These are phyloP conservation scores for Acanthopagrus latus DNA, from an alignment of 2,797 vertebrate genomes.

Conservation along the genomic window DNA sequence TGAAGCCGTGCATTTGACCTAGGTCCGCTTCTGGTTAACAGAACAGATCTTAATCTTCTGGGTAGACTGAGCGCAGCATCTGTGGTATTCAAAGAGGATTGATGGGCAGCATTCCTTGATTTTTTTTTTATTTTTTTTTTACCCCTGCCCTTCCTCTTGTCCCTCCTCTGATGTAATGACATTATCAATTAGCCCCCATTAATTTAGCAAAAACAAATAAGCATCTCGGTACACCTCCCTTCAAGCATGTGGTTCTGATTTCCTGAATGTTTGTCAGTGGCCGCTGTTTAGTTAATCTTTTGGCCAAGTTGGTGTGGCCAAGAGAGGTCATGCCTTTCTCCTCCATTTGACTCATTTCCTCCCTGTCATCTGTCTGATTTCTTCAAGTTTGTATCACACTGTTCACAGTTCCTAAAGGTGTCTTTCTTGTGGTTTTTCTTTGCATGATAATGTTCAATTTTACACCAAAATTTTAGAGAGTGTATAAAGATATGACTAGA, in stretches of 20 bases:
- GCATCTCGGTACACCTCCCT: slow-evolving; percentile 76
- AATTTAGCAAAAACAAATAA: slow-evolving; percentile 91
- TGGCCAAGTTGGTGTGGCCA: slow-evolving; percentile 80
- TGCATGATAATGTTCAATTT: not conserved
- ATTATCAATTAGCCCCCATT: slow-evolving; percentile 90
- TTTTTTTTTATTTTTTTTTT: slow-evolving; percentile 52
- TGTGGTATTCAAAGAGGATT: slow-evolving; percentile 81
- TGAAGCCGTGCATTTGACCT: slow-evolving; percentile 45
- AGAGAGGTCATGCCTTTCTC: slow-evolving; percentile 81
- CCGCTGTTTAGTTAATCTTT: slow-evolving; percentile 84
- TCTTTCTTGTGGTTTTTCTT: slow-evolving; percentile 27
- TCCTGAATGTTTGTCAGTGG: slow-evolving; percentile 85
- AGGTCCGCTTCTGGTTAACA: slow-evolving; percentile 84
- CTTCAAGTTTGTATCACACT: slow-evolving; percentile 38
- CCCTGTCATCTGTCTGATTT: slow-evolving; percentile 62
- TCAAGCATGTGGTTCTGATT: slow-evolving; percentile 88
- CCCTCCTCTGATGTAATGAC: slow-evolving; percentile 85
- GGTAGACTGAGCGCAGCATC: slow-evolving; percentile 68
- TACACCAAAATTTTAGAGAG: slow-evolving; percentile 4
- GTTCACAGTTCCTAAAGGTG: slow-evolving; percentile 27
- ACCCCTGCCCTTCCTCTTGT: slow-evolving; percentile 72
- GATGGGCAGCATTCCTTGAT: slow-evolving; percentile 85
- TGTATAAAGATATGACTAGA: not conserved
- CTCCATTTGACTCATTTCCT: slow-evolving; percentile 68
- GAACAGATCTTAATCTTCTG: slow-evolving; percentile 80